Base-by-base conservation (phyloP, 1,140 invertebrate genomes). In the Sinonovacula constricta region DNA sequence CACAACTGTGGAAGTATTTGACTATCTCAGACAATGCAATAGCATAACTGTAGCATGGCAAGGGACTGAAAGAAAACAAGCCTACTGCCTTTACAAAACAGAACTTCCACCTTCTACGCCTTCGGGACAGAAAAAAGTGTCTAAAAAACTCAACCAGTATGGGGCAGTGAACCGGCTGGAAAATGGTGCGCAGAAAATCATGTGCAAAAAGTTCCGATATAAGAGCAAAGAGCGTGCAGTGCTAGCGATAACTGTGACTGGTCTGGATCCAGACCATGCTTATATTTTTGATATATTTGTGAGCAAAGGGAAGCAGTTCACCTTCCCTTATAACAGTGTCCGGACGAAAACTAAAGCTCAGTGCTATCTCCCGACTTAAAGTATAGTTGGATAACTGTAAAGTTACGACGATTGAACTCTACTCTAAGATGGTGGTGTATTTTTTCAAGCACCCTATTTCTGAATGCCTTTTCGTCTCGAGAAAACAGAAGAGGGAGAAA, bases 251-350 rank as follows among this genome's bases (percentile, higher is more conserved):
- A 85, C 81, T 5, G 81, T 90, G 4, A 83, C 72, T 34, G 81
- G 80, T n/a, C 70, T 91, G 10, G 70, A 79, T 30, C 83, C 85
- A 2, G 84, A 78, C 24, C 89, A 83, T 2, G 71, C 24, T 14
- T 91, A 91, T 62, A 69, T 87, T 26, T 89, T 91, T 68, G 87
- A 90, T 62, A 83, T 90, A 0, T 85, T 85, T 59, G 81, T 90
- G 39, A 88, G 83, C 24, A 86, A 85, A 70, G 77, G 83, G 10
- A 85, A 82, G 49, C 86, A 87, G 5, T 81, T 84, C 10, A 83
- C 81, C 45, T 74, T 90, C 26, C 60, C 83, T 7, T 90, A 90
- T 72, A 85, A 86, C 54, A 81, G 79, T 53, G 81, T 81, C 24
- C 67, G 71, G 33, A 83, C 83, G 18, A 84, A 80, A 80, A 86